Evolutionary conservation across 1,140 invertebrate species (phyloP), one percentile per base, ranked within the genome.

Genomic region (Euura lappo): DNA sequence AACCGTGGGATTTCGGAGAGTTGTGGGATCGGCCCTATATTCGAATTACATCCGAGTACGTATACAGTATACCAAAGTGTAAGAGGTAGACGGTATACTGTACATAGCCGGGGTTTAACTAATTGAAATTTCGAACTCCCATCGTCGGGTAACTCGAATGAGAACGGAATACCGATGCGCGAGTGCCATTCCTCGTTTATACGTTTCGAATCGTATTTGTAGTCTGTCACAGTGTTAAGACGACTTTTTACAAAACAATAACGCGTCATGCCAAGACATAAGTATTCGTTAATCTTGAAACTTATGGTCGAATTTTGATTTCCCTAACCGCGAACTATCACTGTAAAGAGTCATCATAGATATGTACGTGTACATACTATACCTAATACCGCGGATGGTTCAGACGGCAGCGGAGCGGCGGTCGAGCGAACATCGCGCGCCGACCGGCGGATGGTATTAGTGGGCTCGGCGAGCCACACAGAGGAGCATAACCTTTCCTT

Each of bases 401-500:
- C 51, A 60, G 51, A 3, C 51, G 51, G 51, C 51, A 60, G 8
- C 51, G 51, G 51, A 28, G 28, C 28, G 51, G 51, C 51, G 51
- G 51, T 60, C 51, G 51, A 60, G 13, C 51, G 51, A 60, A 60
- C 51, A 60, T 60, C 47, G 11, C 47, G 28, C 51, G 51, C 51
- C 51, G 51, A 60, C 51, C 73, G 76, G 75, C 77, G 4, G 69
- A 51, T 70, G 71, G 82, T 81, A 77, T 81, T 83, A 76, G 84
- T 85, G 80, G 80, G 80, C 42, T 79, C 77, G 79, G 74, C 77
- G 79, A 13, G 66, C 70, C 72, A 76, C 75, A 76, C 75, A 81
- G 81, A 81, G 79, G 77, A 84, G 82, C 83, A 85, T 87, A 87
- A 87, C 86, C 86, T 87, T 87, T 87, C 86, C 86, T 87, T 87